A percentile compares a stretch with the other conserved stretches of the same genome.
Conservation (phyloP, 2,113 vertebrate species). For the Craseonycteris thonglongyai region DNA sequence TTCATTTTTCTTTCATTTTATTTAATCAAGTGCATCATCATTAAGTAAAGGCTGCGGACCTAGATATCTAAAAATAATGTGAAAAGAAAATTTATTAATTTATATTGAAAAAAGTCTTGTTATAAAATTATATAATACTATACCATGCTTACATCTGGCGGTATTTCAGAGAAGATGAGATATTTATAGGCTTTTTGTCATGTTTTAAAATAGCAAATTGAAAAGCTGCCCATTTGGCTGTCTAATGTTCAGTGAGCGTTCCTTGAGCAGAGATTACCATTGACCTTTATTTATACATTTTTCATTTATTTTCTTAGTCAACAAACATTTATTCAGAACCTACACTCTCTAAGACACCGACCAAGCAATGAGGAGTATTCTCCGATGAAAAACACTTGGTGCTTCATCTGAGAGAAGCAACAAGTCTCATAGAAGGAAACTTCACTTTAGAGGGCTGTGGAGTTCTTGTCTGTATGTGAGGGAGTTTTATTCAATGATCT, state of each 20-base stretch:
- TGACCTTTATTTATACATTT: constrained; percentile 47
- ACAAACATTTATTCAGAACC: constrained; percentile 20
- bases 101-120: constrained; percentile 75
- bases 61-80: constrained; percentile 75
- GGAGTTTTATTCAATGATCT: neutral
- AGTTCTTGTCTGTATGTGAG: neutral
- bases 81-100: constrained; percentile 82
- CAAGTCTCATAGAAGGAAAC: neutral
- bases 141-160: constrained; percentile 59
- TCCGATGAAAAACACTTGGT: neutral
- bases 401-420: neutral
- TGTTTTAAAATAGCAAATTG: constrained; percentile 24
- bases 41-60: constrained; percentile 80
- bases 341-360: neutral
- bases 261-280: constrained; percentile 11
- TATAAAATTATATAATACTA: constrained; percentile 74
- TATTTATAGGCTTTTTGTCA: constrained; percentile 55
- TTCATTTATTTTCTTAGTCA: neutral
- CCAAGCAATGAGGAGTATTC: neutral
- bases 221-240: constrained; percentile 40
- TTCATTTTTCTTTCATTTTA: constrained; percentile 87
- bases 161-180: constrained; percentile 56
- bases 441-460: neutral
- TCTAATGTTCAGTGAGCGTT: neutral
- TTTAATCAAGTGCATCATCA: constrained; percentile 85